Conservation (phyloP, 2,797 vertebrate genomes). For the Eulemur rubriventer region DNA sequence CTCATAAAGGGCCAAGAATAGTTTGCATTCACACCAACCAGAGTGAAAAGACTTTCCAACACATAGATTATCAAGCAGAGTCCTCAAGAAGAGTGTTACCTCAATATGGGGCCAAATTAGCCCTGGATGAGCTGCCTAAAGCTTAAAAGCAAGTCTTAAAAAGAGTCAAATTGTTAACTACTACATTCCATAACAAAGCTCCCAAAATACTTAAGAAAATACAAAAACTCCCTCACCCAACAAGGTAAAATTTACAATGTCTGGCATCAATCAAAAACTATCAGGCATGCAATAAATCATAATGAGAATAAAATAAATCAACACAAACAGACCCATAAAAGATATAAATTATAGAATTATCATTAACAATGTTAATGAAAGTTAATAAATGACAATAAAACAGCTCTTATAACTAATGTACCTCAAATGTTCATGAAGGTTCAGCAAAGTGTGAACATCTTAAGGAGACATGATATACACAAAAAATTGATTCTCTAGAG, state of each 20-base stretch:
- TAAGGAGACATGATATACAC: not conserved
- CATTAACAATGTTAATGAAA: no score
- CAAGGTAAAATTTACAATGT: not conserved
- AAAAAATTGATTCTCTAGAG: not conserved
- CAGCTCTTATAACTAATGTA: not conserved
- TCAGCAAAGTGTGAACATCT: not conserved
- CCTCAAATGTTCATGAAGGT: not conserved
- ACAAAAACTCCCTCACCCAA: not conserved
- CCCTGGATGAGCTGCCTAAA: not conserved
- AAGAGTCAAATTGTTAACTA: not conserved
- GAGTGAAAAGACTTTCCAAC: not conserved
- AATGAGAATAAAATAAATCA: not conserved
- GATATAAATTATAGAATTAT: not conserved
- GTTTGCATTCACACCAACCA: not conserved
- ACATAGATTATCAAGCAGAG: not conserved
- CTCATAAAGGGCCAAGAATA: not conserved
- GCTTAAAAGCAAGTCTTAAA: not conserved
- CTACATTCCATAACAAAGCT: not conserved
- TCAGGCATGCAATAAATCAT: not conserved
- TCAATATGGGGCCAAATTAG: not conserved
- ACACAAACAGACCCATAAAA: not conserved
- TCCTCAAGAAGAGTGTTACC: not conserved
- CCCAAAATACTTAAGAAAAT: not conserved
- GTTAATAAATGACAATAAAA: not conserved
- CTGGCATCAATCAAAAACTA: not conserved